These are phyloP conservation scores for Neolamprologus longior DNA, from an alignment of 2,113 vertebrate species.

Conservation along the genomic window DNA sequence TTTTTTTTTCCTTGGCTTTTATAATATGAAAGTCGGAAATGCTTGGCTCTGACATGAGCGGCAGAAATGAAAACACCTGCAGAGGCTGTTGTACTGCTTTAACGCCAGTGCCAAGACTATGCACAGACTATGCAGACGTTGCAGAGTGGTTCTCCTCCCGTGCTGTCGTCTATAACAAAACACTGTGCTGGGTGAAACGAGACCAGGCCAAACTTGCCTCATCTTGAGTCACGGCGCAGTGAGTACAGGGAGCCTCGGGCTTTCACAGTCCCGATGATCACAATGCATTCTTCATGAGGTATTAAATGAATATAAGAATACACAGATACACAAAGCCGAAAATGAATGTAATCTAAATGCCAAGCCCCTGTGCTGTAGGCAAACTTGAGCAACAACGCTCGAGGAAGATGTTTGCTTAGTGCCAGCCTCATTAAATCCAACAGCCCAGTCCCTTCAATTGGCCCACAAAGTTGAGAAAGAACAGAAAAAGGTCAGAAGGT, in stretches of 20 bases:
- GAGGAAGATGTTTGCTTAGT: slow-evolving; percentile 64
- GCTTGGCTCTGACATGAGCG: background rate
- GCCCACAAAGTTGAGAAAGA: slow-evolving; percentile 49
- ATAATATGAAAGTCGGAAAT: background rate
- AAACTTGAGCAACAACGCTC: slow-evolving; percentile 31
- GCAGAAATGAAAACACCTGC: slow-evolving; percentile 21
- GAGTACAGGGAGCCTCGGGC: slow-evolving; percentile 35
- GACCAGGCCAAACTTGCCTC: slow-evolving; percentile 21
- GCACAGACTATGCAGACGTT: background rate
- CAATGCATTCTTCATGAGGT: slow-evolving; percentile 64
- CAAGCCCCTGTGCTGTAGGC: slow-evolving; percentile 33
- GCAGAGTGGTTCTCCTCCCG: slow-evolving; percentile 12
- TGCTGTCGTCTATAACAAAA: slow-evolving; percentile 22
- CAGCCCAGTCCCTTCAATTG: slow-evolving; percentile 38
- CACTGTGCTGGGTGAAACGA: slow-evolving; percentile 26
- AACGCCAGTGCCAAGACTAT: slow-evolving; percentile 19
- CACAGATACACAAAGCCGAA: slow-evolving; percentile 47
- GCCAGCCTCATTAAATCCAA: slow-evolving; percentile 68
- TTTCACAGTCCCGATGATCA: slow-evolving; percentile 37
- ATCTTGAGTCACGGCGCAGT: slow-evolving; percentile 43
- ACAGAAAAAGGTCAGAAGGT: slow-evolving; percentile 60
- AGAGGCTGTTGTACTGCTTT: slow-evolving; percentile 22
- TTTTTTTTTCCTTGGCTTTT: background rate
- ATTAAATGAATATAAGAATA: slow-evolving; percentile 66
- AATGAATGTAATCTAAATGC: slow-evolving; percentile 67